Evolutionary conservation across 1,140 invertebrate species (phyloP).

Genomic region (Gyrodactylus bullatarudis): DNA sequence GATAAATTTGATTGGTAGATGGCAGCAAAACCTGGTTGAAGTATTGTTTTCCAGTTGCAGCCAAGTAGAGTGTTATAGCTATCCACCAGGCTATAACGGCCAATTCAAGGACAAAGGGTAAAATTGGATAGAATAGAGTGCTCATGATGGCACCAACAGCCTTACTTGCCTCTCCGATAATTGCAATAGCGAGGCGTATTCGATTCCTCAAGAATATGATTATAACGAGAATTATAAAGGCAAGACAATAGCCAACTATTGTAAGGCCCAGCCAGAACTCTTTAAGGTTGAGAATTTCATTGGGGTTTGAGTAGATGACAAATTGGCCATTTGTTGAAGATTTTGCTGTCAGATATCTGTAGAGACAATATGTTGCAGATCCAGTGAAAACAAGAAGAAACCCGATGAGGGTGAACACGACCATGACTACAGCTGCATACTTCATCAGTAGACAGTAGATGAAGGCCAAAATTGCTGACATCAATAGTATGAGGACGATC

Average conservation of each 20-base stretch:
- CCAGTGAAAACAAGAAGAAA: neutral
- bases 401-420: neutral
- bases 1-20: neutral
- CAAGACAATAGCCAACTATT: slow-evolving; percentile 29
- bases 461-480: neutral
- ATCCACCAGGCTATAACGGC: slow-evolving; percentile 34
- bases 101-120: slow-evolving; percentile 50
- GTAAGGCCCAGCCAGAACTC: slow-evolving; percentile 13
- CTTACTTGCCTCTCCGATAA: slow-evolving; percentile 43
- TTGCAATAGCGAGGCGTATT: slow-evolving; percentile 49
- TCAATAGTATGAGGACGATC: neutral
- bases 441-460: neutral
- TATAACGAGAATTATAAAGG: slow-evolving; percentile 29
- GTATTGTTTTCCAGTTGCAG: slow-evolving; percentile 14
- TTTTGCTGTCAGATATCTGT: neutral
- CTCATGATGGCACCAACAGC: slow-evolving; percentile 45
- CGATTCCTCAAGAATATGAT: slow-evolving; percentile 46
- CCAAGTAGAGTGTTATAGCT: slow-evolving; percentile 30
- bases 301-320: neutral
- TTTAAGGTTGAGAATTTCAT: neutral
- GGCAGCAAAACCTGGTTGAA: neutral
- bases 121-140: slow-evolving; percentile 50
- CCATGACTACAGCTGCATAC: neutral
- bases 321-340: neutral
- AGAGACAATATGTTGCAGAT: neutral